phyloP scores from a whole-genome alignment of 2,888 invertebrate species.

The Leptarthrus brevirostris region DNA sequence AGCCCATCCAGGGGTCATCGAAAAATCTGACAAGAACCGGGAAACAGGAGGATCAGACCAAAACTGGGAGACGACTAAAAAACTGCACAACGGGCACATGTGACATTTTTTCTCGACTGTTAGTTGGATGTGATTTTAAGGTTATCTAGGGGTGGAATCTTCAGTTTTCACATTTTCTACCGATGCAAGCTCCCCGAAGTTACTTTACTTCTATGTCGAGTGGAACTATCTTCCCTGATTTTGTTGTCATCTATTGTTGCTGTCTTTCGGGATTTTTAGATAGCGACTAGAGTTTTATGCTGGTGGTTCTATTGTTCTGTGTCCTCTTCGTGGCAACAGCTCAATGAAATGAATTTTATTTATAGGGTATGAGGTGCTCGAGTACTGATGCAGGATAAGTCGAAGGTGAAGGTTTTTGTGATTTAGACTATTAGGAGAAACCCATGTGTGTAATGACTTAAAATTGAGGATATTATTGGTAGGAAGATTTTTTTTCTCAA shows the following conservation, averaged over 20 bases:
- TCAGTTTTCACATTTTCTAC: conserved; percentile 42
- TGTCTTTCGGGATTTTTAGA: conserved; percentile 10
- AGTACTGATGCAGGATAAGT: conserved; percentile 30
- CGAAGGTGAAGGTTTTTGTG: conserved; percentile 20
- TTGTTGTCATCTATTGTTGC: conserved; percentile 35
- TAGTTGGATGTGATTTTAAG: conserved; percentile 45
- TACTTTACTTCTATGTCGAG: neutral
- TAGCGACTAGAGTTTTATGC: neutral
- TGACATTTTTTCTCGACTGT: conserved; percentile 20
- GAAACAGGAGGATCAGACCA: conserved; percentile 39
- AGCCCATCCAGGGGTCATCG: conserved; percentile 47
- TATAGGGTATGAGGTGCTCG: neutral
- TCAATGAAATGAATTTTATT: conserved; percentile 18
- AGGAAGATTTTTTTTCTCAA: too few species aligned
- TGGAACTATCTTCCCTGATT: conserved; percentile 40
- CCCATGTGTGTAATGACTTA: too few species aligned
- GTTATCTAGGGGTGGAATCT: conserved; percentile 44
- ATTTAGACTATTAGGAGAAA: neutral
- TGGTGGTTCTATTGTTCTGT: conserved; percentile 23
- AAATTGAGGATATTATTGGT: too few species aligned
- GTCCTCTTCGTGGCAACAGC: conserved; percentile 7
- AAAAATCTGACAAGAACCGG: conserved; percentile 43
- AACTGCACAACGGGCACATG: conserved; percentile 44
- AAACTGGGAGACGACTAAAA: conserved; percentile 23
- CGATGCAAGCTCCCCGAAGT: conserved; percentile 24